Evolutionary conservation across 1,140 invertebrate genomes (phyloP).

Genomic region (Apis florea): DNA sequence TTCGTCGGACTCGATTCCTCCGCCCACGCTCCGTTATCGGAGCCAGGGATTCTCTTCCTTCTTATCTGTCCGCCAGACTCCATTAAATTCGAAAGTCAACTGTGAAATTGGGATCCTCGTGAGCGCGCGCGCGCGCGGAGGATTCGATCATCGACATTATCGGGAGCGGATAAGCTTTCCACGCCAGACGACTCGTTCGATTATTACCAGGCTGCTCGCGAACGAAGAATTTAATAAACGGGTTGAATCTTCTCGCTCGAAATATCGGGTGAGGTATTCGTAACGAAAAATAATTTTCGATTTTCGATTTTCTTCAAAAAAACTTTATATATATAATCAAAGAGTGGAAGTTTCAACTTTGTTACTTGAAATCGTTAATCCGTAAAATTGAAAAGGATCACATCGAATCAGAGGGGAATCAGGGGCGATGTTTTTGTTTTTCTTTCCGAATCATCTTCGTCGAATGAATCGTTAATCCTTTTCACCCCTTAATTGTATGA

Average conservation of each 20-base stretch:
- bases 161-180: constrained; percentile 34
- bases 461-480: no score
- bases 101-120: constrained; percentile 60
- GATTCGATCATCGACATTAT: constrained; percentile 48
- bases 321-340: no score
- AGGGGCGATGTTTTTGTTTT: no score
- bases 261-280: no score
- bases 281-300: no score
- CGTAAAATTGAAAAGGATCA: no score
- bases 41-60: constrained; percentile 36
- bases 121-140: constrained; percentile 14
- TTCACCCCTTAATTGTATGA: no score
- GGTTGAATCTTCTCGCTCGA: neutral
- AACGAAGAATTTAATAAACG: constrained; percentile 23
- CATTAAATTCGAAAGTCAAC: constrained; percentile 68
- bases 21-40: constrained; percentile 44
- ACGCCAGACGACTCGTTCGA: constrained; percentile 6
- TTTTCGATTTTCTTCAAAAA: no score
- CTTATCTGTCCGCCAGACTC: constrained; percentile 60
- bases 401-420: no score
- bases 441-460: no score
- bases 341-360: no score
- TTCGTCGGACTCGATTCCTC: constrained; percentile 52
- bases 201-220: neutral
- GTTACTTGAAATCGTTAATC: no score